Evolutionary conservation across 2,888 invertebrate genomes (phyloP).

Genomic region (Amiota communis): DNA sequence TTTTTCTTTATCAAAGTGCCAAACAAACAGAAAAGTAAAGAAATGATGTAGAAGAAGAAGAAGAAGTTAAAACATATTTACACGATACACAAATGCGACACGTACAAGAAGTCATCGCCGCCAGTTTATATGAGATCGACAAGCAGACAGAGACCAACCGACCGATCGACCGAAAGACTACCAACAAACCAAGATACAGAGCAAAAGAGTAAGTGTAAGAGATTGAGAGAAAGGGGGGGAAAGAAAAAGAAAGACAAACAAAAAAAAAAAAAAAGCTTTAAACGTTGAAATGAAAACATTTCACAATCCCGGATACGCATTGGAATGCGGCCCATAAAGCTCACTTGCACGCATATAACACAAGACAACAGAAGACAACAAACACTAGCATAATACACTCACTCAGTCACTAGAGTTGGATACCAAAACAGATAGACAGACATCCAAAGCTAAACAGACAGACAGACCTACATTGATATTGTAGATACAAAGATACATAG

Average conservation of each 20-base stretch:
- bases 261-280: slow-evolving; percentile 44
- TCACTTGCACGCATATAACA: slow-evolving; percentile 24
- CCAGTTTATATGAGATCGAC: slow-evolving; percentile 21
- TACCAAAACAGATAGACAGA: background rate
- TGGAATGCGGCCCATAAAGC: slow-evolving; percentile 65
- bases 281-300: slow-evolving; percentile 62
- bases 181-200: slow-evolving; percentile 3
- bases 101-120: slow-evolving; percentile 46
- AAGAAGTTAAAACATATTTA: slow-evolving; percentile 43
- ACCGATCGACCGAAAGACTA: background rate
- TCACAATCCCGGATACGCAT: slow-evolving; percentile 68
- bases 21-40: slow-evolving; percentile 36
- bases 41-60: slow-evolving; percentile 39
- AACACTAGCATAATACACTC: slow-evolving; percentile 28
- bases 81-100: slow-evolving; percentile 53
- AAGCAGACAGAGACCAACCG: slow-evolving; percentile 1
- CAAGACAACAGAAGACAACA: too few relatives aligned
- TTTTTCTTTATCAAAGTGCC: slow-evolving; percentile 16
- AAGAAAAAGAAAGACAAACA: slow-evolving; percentile 40
- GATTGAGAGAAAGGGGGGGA: slow-evolving; percentile 44
- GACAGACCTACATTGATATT: slow-evolving; percentile 18
- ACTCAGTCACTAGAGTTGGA: slow-evolving; percentile 36
- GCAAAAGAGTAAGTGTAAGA: background rate
- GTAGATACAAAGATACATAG: background rate
- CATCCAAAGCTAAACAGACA: background rate